Base-by-base conservation (phyloP, 2,888 invertebrate species). In the Gari tellinella region DNA sequence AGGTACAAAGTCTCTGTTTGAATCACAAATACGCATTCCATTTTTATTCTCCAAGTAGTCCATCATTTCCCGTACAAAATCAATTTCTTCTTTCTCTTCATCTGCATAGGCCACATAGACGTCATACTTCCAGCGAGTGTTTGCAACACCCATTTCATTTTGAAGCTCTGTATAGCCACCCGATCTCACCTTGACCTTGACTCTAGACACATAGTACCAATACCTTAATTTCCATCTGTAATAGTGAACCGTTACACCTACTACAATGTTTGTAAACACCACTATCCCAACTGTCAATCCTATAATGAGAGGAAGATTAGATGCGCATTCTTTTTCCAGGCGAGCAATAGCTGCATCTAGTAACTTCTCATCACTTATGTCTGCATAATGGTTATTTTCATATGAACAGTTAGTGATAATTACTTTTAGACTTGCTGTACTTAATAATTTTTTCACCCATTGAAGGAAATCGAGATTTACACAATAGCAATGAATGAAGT, bases 201-300 rank as follows among this genome's bases (percentile, higher is more conserved):
- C 25, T 10, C 49, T 17, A 12, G 57, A 51, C 10, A 66, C 62
- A 25, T 66, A 63, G 37, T 72, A 72, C 72, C 72, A 72, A 45
- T 72, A 72, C 15, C 66, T 38, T 15, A 66, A 40, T 25, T 53
- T 66, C 72, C 72, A 72, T 21, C 66, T 48, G 38, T 55, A 67
- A 0, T 66, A 45, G 23, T 72, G 49, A 0, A 57, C 49, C 1
- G 58, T 17, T 12, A 61, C 25, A 2, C 51, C 48, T 3, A 66
- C 41, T 12, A 60, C 45, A 7, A 40, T 40, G 17, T 61, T 56
- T 4, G 56, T 14, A 7, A 72, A 12, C 12, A 61, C 48, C 17
- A 55, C 31, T 21, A 72, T 21, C 1, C 49, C 21, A 12, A 60
- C 40, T 2, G 43, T 46, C 8, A 65, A 26, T 3, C 25, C 49